Base-by-base conservation (phyloP, 2,888 invertebrate species). In the Fragum sueziense region DNA sequence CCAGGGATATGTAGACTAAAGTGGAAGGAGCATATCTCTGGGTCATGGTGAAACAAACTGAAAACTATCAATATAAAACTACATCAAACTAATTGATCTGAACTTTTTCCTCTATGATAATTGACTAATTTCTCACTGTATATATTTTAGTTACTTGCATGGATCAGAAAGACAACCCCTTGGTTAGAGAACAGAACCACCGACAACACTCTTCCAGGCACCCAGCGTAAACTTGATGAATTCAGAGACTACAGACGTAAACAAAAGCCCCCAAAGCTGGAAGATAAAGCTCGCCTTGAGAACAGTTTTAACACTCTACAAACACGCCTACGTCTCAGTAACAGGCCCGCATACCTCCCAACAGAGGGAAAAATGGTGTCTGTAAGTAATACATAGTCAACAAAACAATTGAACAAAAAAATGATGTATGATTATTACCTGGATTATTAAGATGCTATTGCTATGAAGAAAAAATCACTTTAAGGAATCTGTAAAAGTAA, bases 221-320 rank as follows among this genome's bases (percentile, higher is more conserved):
- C 98, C 91, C 98, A 98, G 94, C 97, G 97, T 95, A 99, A 99
- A 94, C 95, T 99, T 92, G 99, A 99, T 93, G 99, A 99, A 94
- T 99, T 99, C 94, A 97, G 99, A 93, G 98, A 98, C 92, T 99
- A 99, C 95, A 96, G 98, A 92, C 97, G 99, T 94, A 97, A 97
- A 94, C 99, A 99, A 94, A 99, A 99, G 95, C 99, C 99, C 78
- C 99, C 99, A 91, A 97, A 99, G 93, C 98, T 99, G 86, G 99
- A 99, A 94, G 99, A 99, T 94, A 99, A 99, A 94, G 99, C 99
- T 90, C 97, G 98, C 94, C 95, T 99, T 92, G 99, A 99, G 95
- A 99, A 99, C 89, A 98, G 99, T 94, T 99, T 99, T 95, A 99
- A 99, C 95, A 99, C 99, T 79, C 95, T 99, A 91, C 99, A 99